Conservation (phyloP, 2,888 invertebrate genomes). For the Xylocampa areola region DNA sequence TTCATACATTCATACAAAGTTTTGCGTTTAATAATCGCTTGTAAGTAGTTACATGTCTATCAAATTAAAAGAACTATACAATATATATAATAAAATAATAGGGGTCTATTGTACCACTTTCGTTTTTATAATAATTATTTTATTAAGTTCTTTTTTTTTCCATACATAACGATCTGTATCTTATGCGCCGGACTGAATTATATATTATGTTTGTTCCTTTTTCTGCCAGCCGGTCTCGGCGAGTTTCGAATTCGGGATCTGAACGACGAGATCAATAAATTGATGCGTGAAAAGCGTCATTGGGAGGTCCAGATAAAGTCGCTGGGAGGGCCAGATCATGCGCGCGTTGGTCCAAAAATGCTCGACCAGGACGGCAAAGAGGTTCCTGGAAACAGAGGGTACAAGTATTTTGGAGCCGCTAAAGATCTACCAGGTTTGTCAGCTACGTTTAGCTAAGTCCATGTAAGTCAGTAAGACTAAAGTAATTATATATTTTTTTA, state of each 20-base stretch:
- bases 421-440: slow-evolving; percentile 96
- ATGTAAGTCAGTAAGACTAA: no score
- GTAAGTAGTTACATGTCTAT: no score
- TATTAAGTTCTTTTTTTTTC: no score
- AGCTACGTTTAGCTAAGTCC: neutral
- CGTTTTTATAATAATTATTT: no score
- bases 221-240: slow-evolving; percentile 95
- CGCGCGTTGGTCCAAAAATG: slow-evolving; percentile 97
- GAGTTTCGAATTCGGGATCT: slow-evolving; percentile 99
- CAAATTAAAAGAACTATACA: no score
- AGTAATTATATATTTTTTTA: no score
- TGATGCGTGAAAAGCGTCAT: slow-evolving; percentile 98
- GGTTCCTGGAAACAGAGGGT: slow-evolving; percentile 99
- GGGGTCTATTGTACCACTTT: no score
- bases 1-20: no score
- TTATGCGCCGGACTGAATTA: no score
- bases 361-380: slow-evolving; percentile 98
- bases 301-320: slow-evolving; percentile 99
- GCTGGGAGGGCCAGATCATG: slow-evolving; percentile 98
- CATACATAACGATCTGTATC: no score
- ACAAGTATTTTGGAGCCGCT: slow-evolving; percentile 99
- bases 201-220: slow-evolving; percentile 13
- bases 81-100: no score
- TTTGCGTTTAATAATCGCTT: no score
- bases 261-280: slow-evolving; percentile 99